phyloP scores from a whole-genome alignment of 2,888 invertebrate species.

The Hirtodrosophila alboralis region DNA sequence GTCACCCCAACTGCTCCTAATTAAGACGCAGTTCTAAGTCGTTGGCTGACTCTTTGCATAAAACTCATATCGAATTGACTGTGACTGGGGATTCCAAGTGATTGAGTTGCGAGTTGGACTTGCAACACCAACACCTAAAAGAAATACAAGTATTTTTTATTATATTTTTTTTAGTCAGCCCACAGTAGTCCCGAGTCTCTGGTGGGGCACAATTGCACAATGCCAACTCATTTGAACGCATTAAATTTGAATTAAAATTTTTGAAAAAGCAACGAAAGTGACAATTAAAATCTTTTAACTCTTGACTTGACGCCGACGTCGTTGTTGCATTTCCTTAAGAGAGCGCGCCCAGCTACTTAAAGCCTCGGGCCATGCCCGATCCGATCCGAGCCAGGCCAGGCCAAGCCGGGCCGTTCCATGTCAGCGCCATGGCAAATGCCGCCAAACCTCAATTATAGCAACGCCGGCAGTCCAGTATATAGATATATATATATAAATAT shows the following conservation, averaged over 20 bases:
- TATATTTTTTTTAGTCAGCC: conserved; percentile 22
- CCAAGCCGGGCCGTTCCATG: conserved; percentile 32
- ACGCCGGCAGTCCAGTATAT: conserved; percentile 54
- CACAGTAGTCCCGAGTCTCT: conserved; percentile 26
- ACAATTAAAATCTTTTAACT: conserved; percentile 64
- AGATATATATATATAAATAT: conserved; percentile 24
- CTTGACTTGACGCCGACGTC: conserved; percentile 24
- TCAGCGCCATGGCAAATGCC: conserved; percentile 34
- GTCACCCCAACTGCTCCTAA: conserved; percentile 38
- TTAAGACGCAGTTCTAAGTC: conserved; percentile 40
- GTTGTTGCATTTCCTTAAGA: conserved; percentile 68
- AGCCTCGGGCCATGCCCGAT: conserved; percentile 37
- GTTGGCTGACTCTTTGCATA: conserved; percentile 18
- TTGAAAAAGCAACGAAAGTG: conserved; percentile 69
- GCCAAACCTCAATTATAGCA: conserved; percentile 62
- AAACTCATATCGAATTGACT: conserved; percentile 23
- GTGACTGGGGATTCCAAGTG: conserved; percentile 19
- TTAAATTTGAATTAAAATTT: conserved; percentile 75
- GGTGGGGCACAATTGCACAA: conserved; percentile 55
- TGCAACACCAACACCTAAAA: conserved; percentile 39
- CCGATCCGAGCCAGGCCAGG: conserved; percentile 4
- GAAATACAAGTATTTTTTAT: conserved; percentile 13
- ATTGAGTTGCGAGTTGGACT: conserved; percentile 41
- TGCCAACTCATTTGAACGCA: conserved; percentile 68
- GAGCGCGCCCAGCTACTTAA: conserved; percentile 42